Evolutionary conservation across 2,888 invertebrate species (phyloP).

Genomic region (Oscheius sp.): DNA sequence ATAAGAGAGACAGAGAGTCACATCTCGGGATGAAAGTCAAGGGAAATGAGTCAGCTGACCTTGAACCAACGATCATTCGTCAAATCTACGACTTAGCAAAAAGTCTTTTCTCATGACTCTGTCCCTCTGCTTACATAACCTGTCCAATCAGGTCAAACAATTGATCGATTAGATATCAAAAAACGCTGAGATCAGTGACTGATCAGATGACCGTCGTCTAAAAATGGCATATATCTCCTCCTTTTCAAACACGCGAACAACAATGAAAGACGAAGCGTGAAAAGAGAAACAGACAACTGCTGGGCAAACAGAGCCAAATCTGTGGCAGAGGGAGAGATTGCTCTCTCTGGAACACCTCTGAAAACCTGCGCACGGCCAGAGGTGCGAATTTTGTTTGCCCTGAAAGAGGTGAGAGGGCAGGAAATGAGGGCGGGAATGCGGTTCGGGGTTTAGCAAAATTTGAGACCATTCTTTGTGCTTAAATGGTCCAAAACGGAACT

Average conservation of each 20-base stretch:
- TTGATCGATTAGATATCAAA: background rate
- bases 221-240: slow-evolving; percentile 1
- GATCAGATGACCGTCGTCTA: background rate
- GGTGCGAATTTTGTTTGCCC: slow-evolving; percentile 3
- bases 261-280: slow-evolving; percentile 6
- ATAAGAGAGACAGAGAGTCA: background rate
- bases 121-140: background rate
- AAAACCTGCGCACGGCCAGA: background rate
- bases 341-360: slow-evolving; percentile 6
- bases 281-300: slow-evolving; percentile 7
- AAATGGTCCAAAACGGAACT: too few relatives aligned
- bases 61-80: too few relatives aligned
- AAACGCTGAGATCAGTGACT: background rate
- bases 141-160: background rate
- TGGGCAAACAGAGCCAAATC: slow-evolving; percentile 26
- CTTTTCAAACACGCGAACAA: too few relatives aligned
- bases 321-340: slow-evolving; percentile 4
- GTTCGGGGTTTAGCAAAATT: too few relatives aligned
- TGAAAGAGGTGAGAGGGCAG: too few relatives aligned
- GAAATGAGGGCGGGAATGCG: too few relatives aligned
- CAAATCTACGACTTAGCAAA: too few relatives aligned
- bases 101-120: too few relatives aligned
- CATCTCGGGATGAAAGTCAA: background rate
- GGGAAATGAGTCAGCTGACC: too few relatives aligned
- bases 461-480: too few relatives aligned